phyloP scores from a whole-genome alignment of 2,888 invertebrate species.

The Trissolcus brochymenae region DNA sequence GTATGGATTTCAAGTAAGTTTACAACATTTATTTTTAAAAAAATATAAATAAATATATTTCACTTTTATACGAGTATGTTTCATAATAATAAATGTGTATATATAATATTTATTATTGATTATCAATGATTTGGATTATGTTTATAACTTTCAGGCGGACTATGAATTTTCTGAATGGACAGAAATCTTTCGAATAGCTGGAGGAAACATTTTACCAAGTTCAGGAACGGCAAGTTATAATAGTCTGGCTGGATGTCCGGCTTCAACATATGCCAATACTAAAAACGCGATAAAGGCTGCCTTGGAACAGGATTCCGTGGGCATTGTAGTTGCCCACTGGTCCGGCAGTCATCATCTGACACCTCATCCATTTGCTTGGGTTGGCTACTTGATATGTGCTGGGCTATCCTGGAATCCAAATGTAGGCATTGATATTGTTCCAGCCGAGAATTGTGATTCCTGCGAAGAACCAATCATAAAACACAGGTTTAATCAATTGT shows the following conservation, averaged over 20 bases:
- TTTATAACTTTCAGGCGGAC: slow-evolving; percentile 75
- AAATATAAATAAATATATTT: background rate
- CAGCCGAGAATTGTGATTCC: slow-evolving; percentile 67
- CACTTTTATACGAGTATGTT: background rate
- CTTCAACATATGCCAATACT: slow-evolving; percentile 79
- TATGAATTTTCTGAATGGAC: slow-evolving; percentile 78
- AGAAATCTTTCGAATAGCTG: slow-evolving; percentile 76
- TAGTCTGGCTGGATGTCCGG: slow-evolving; percentile 80
- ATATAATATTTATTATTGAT: background rate
- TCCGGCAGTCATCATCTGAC: slow-evolving; percentile 80
- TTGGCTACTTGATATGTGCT: slow-evolving; percentile 79
- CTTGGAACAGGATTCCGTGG: slow-evolving; percentile 77
- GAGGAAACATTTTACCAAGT: slow-evolving; percentile 78
- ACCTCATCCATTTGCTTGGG: slow-evolving; percentile 80
- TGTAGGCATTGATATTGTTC: slow-evolving; percentile 71
- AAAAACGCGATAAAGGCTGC: slow-evolving; percentile 78
- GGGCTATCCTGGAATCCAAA: slow-evolving; percentile 80
- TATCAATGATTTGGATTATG: slow-evolving; percentile 7
- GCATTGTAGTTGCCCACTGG: slow-evolving; percentile 80
- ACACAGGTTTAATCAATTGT: slow-evolving; percentile 59
- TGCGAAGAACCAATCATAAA: slow-evolving; percentile 63
- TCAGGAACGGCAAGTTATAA: slow-evolving; percentile 81
- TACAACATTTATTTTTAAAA: background rate
- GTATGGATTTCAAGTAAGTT: slow-evolving; percentile 79
- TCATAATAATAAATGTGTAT: background rate